Base-by-base conservation (phyloP, 2,888 invertebrate genomes). In the Watsonalla binaria region DNA sequence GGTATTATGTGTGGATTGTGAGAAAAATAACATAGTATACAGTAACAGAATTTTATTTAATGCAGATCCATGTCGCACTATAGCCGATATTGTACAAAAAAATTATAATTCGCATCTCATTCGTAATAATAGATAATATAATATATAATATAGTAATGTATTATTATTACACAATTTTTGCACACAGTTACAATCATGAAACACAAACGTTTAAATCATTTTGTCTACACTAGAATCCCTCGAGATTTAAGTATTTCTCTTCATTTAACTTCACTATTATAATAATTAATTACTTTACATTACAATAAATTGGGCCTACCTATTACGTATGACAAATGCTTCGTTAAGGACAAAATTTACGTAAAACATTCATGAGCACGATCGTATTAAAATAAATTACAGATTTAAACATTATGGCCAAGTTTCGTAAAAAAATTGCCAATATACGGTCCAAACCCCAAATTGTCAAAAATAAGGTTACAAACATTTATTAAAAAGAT, bases 41-140 rank as follows among this genome's bases (percentile, higher is more conserved):
- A 86, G 90, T 90, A 90, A 90, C 90, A 90, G 90, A 90, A 88
- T 89, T 90, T 90, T 90, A 90, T 90, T 90, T 83, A 84, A 90
- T 90, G 90, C 87, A 87, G 83, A 84, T 89, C 78, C 86, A 84
- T 87, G 73, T 87, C 76, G 86, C 83, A 86, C 85, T 88, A 78
- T 86, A 88, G 90, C 88, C 83, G 86, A 88, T 88, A 88, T 88
- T 89, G 88, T 90, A 90, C 90, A 90, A 90, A 90, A 79, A 81
- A 89, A 88, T 86, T 78, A 87, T 83, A 84, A 84, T 88, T 86
- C 83, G 84, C 77, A 78, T 80, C 69, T 74, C 76, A 65, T 82
- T 78, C 75, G 74, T 72, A 49, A 76, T 78, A 78, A 79, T 82
- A 83, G 68, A 74, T 82, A 82, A 78, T 75, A 74, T 11, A 11